These are phyloP conservation scores for Anaspis maculata DNA, from an alignment of 2,888 invertebrate species.

Conservation along the genomic window DNA sequence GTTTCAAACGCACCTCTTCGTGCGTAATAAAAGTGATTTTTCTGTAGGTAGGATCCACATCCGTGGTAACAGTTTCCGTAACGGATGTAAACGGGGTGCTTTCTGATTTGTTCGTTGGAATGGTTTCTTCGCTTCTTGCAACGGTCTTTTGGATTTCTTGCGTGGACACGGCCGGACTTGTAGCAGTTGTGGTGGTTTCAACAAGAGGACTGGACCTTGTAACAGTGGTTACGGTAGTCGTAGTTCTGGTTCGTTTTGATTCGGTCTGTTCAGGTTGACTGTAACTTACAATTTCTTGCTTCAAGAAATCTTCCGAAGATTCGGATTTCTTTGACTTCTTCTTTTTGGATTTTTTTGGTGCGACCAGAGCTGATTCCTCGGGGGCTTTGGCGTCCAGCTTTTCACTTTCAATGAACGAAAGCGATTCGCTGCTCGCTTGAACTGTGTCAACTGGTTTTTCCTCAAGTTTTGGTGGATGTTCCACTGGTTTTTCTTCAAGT, in stretches of 20 bases:
- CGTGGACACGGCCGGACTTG: conserved; percentile 7
- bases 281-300: no score
- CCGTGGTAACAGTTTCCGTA: no score
- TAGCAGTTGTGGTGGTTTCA: conserved; percentile 13
- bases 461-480: no score
- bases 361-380: no score
- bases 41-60: no score
- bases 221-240: conserved; percentile 19
- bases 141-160: conserved; percentile 8
- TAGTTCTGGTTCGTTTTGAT: conserved; percentile 12
- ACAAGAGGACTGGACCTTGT: conserved; percentile 16
- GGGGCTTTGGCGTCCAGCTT: no score
- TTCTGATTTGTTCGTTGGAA: conserved; percentile 2
- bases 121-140: conserved; percentile 1
- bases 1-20: conserved; percentile 60
- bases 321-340: conserved; percentile 2
- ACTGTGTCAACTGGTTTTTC: no score
- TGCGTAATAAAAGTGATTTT: conserved; percentile 63
- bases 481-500: no score
- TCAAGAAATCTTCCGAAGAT: neutral
- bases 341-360: conserved; percentile 1
- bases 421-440: no score
- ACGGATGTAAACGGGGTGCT: no score
- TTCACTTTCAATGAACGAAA: no score
- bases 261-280: no score